phyloP scores from a whole-genome alignment of 2,888 invertebrate species.

The Chloroclysta siterata region DNA sequence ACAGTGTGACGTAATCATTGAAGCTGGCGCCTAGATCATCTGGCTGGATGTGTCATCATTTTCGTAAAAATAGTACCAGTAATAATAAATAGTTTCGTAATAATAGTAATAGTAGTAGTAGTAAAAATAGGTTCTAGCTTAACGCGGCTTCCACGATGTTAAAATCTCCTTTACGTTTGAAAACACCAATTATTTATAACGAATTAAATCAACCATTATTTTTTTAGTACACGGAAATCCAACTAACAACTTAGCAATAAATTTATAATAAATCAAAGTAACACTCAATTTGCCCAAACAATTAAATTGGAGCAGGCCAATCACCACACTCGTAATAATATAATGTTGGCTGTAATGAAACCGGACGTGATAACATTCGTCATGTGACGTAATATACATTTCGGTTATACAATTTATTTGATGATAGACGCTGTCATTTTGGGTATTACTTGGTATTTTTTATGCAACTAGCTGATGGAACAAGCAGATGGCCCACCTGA shows the following conservation, averaged over 20 bases:
- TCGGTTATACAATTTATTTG: constrained; percentile 14
- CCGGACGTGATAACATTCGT: constrained; percentile 4
- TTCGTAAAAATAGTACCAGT: too few species aligned
- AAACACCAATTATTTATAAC: neutral
- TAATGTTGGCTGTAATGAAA: constrained; percentile 1
- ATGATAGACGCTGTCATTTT: neutral
- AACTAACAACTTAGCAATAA: neutral
- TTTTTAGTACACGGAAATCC: neutral
- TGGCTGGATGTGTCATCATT: too few species aligned
- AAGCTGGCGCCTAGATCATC: too few species aligned
- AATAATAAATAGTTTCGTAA: too few species aligned
- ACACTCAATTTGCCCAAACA: constrained; percentile 21
- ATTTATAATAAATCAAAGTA: constrained; percentile 10
- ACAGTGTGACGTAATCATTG: too few species aligned
- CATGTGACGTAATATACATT: constrained; percentile 11
- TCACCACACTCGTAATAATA: neutral
- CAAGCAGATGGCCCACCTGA: too few species aligned
- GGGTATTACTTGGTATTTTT: too few species aligned
- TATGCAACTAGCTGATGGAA: too few species aligned
- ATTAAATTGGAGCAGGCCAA: constrained; percentile 19
- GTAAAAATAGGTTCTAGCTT: too few species aligned
- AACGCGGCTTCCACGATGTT: too few species aligned
- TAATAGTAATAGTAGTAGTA: too few species aligned
- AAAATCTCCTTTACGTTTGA: too few species aligned
- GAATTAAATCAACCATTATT: neutral